phyloP scores from a whole-genome alignment of 1,140 invertebrate species.

The Magallana angulata region DNA sequence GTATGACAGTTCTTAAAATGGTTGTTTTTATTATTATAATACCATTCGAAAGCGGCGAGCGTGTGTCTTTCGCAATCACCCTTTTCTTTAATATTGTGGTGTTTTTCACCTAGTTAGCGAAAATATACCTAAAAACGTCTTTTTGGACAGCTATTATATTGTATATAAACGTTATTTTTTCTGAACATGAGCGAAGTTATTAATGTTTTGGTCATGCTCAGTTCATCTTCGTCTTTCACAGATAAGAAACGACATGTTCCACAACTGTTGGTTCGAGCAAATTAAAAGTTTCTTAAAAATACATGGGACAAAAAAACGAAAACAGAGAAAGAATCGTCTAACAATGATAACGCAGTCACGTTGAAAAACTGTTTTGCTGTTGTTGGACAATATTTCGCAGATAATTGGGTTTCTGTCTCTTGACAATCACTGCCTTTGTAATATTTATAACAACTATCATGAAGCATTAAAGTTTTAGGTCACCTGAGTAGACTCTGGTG shows the following conservation, averaged over 20 bases:
- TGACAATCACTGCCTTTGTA: no score
- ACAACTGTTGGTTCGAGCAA: no score
- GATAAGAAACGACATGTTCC: background rate
- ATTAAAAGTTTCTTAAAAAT: no score
- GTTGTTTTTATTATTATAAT: conserved; percentile 36
- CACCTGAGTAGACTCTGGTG: no score
- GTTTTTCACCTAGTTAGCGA: conserved; percentile 49
- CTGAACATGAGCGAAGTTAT: conserved; percentile 32
- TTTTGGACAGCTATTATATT: conserved; percentile 44
- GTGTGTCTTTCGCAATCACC: conserved; percentile 50
- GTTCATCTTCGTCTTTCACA: conserved; percentile 3
- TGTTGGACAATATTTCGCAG: no score
- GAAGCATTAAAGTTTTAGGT: no score
- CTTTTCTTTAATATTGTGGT: conserved; percentile 46
- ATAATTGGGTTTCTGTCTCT: no score
- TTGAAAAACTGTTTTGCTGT: no score
- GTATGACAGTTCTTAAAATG: conserved; percentile 41
- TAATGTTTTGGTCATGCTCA: conserved; percentile 5
- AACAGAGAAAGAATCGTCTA: no score
- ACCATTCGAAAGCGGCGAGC: conserved; percentile 49
- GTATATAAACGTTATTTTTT: conserved; percentile 35
- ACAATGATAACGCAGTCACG: no score
- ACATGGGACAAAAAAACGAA: no score
- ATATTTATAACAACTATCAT: no score
- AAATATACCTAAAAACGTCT: conserved; percentile 52